Evolutionary conservation across 1,140 invertebrate genomes (phyloP).

Genomic region (Eumaeus atala): DNA sequence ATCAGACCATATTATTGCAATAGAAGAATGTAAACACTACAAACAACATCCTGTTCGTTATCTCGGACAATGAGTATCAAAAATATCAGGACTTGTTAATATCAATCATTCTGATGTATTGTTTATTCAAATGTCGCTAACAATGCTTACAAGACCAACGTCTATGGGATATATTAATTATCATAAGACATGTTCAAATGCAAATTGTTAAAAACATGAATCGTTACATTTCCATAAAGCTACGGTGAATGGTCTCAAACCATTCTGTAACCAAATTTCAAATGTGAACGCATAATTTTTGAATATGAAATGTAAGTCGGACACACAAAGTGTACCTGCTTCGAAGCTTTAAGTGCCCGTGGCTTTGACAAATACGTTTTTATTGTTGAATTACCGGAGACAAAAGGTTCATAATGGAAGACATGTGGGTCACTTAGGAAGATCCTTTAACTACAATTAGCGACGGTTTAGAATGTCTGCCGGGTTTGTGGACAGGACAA

Average conservation of each 20-base stretch:
- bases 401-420: constrained; percentile 32
- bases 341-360: constrained; percentile 47
- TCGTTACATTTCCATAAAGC: constrained; percentile 45
- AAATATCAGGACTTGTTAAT: constrained; percentile 8
- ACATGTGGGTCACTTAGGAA: constrained; percentile 14
- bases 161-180: constrained; percentile 1
- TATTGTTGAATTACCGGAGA: constrained; percentile 47
- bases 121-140: constrained; percentile 8
- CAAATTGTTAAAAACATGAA: constrained; percentile 35
- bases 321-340: constrained; percentile 44
- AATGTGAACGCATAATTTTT: constrained; percentile 50
- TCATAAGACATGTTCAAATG: constrained; percentile 23
- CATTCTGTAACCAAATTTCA: constrained; percentile 41
- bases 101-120: constrained; percentile 7
- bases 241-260: constrained; percentile 29
- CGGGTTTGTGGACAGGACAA: background rate
- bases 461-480: constrained; percentile 29
- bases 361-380: constrained; percentile 47
- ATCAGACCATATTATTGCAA: no score
- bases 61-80: constrained; percentile 5
- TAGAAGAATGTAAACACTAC: background rate
- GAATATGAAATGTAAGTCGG: constrained; percentile 45
- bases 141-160: constrained; percentile 1
- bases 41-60: background rate
- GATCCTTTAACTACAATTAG: constrained; percentile 16